Evolutionary conservation across 2,888 invertebrate species (phyloP).

Genomic region (Nemapogon koenigi): DNA sequence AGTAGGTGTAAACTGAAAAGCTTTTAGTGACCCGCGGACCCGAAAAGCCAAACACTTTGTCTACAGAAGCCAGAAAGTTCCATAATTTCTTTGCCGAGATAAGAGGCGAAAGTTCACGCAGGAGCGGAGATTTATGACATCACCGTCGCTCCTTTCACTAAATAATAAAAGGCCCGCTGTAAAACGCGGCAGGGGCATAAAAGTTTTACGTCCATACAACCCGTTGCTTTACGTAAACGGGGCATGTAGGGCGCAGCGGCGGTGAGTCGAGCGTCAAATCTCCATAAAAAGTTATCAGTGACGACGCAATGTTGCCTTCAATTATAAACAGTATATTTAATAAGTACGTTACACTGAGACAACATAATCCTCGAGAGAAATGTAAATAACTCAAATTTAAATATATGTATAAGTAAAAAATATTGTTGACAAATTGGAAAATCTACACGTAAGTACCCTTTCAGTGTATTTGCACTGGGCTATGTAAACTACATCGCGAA

Average conservation of each 20-base stretch:
- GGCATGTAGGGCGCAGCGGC: conserved; percentile 23
- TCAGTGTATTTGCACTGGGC: too few species aligned
- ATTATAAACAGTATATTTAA: too few species aligned
- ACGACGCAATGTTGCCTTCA: conserved; percentile 47
- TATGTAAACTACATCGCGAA: too few species aligned
- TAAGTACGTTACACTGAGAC: too few species aligned
- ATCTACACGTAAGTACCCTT: too few species aligned
- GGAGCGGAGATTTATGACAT: conserved; percentile 64
- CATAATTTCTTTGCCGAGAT: conserved; percentile 63
- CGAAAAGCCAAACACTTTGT: conserved; percentile 62
- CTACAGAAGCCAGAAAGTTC: conserved; percentile 61
- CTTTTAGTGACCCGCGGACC: conserved; percentile 51
- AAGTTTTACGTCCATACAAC: conserved; percentile 62
- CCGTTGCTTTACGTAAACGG: conserved; percentile 50
- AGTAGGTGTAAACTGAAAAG: conserved; percentile 38
- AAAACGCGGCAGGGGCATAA: conserved; percentile 59
- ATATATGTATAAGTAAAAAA: too few species aligned
- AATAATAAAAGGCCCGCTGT: conserved; percentile 63
- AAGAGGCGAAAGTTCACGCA: conserved; percentile 65
- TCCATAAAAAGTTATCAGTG: conserved; percentile 59
- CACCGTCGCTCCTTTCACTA: conserved; percentile 63
- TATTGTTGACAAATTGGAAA: too few species aligned
- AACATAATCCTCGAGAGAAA: too few species aligned
- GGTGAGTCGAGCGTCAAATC: conserved; percentile 33
- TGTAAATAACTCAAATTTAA: too few species aligned